Base-by-base conservation (phyloP, 2,113 vertebrate genomes). In the Pipra filicauda region DNA sequence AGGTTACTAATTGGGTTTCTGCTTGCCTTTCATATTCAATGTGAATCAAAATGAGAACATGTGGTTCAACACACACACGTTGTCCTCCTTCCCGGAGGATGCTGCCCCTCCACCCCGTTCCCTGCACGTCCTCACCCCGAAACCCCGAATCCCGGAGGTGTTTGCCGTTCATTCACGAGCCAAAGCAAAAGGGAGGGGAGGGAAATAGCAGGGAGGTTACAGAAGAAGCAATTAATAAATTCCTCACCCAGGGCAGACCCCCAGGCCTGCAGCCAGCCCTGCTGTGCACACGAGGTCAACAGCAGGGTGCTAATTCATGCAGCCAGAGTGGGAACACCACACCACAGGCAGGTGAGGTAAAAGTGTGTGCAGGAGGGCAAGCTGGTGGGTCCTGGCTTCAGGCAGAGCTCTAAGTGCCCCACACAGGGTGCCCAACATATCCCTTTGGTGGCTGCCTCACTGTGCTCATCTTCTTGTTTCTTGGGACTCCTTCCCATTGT, bases 1-100 rank as follows among this genome's bases (percentile, higher is more conserved):
- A 95, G 97, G 96, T 96, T 85, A 93, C 96, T 96, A 97, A 97
- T 89, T 98, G 97, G 82, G 84, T 97, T 97, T 96, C 89, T 96
- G 92, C 92, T 95, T 85, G 85, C 92, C 54, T 93, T 97, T 97
- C 75, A n/a, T 92, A 77, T 76, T 89, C 83, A 80, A 12, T 48
- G 73, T 0, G 20, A 95, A 90, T 94, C 71, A 75, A 94, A 94
- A 80, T 65, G 85, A 91, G 91, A 96, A 88, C 82, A 89, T 33
- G 91, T 24, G 24, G 70, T 62, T 85, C 72, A 55, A 55, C 91
- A 92, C 69, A 33, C n/a, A 19, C 57, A 28, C 18, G 1, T 31
- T 37, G 0, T 31, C 69, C 74, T 72, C 79, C 79, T 59, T 66
- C 57, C 65, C 73, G 0, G 3, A 65, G 77, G 82, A 48, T 49